Evolutionary conservation across 2,888 invertebrate genomes (phyloP), one percentile per base, ranked within the genome.

Genomic region (Cremastinae sp.): DNA sequence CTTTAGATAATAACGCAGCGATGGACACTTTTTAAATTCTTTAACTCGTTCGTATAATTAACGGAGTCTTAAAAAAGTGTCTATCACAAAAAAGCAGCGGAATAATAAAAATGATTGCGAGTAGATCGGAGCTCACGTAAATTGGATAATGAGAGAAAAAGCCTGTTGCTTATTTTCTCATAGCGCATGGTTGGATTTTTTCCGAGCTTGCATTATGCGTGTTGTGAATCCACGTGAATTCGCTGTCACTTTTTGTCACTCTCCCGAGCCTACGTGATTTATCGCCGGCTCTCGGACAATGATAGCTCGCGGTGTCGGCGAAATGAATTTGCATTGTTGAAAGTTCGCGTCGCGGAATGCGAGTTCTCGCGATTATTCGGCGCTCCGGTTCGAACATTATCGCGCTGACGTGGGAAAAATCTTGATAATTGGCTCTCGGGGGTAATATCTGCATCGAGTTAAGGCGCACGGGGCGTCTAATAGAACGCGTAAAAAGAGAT

Each of bases 371-470:
- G 36, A 53, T 54, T 76, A 75, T 75, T 73, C 64, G 73, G 73
- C 59, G 62, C 64, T 76, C n/a, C n/a, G 69, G 64, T 73, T 76
- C 53, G 64, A 73, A 69, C 51, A 73, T 73, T 64, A 76, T 73
- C 74, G 76, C 79, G 79, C 80, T 80, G 79, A 82, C 82, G 84
- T 85, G 86, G 82, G 83, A 84, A 85, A 78, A 68, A 59, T 76
- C 69, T 68, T 69, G 68, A 73, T 76, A 76, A 76, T 76, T 76
- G 69, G 69, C 68, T 78, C 68, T 65, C 75, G 61, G 51, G 53
- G 45, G 73, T 82, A 79, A 82, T 80, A 81, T 79, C 75, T 81
- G 77, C 78, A 76, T 78, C 73, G 76, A 75, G 77, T 77, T 77
- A 79, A 80, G 80, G 79, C 76, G 56, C 68, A 72, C 70, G 45